A percentile compares a stretch with the other conserved stretches of the same genome.
Evolutionary conservation across 2,113 vertebrate species (phyloP).

Genomic region (Gymnarchus niloticus): DNA sequence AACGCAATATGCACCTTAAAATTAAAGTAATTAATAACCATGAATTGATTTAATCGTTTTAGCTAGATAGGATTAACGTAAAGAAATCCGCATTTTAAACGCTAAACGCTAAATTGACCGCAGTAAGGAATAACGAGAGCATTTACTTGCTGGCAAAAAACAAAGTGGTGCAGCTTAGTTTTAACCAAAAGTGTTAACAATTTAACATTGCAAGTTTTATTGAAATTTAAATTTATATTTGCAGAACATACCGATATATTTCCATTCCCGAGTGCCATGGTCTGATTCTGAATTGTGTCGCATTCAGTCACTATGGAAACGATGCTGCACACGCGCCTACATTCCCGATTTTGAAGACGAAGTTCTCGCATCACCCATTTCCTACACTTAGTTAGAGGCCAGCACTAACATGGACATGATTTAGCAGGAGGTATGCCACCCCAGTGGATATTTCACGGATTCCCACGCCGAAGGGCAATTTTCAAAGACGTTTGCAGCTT

Average conservation of each 20-base stretch:
- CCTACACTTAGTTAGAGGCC: too few relatives aligned
- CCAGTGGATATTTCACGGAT: too few relatives aligned
- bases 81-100: too few relatives aligned
- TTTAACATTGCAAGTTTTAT: background rate
- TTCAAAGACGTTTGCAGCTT: too few relatives aligned
- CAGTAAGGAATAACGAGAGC: background rate
- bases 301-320: slow-evolving; percentile 25
- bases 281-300: background rate
- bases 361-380: too few relatives aligned
- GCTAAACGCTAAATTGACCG: too few relatives aligned
- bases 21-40: background rate
- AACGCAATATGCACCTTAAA: background rate
- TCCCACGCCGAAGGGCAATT: too few relatives aligned
- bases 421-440: too few relatives aligned
- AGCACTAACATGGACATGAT: too few relatives aligned
- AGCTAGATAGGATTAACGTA: too few relatives aligned
- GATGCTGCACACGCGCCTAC: background rate
- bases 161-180: background rate
- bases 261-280: background rate
- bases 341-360: too few relatives aligned
- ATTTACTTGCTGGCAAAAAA: background rate
- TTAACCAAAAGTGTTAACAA: background rate
- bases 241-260: background rate
- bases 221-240: background rate
- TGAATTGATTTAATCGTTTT: too few relatives aligned